Evolutionary conservation across 1,140 invertebrate genomes (phyloP).

Genomic region (Pentalonia nigronervosa): DNA sequence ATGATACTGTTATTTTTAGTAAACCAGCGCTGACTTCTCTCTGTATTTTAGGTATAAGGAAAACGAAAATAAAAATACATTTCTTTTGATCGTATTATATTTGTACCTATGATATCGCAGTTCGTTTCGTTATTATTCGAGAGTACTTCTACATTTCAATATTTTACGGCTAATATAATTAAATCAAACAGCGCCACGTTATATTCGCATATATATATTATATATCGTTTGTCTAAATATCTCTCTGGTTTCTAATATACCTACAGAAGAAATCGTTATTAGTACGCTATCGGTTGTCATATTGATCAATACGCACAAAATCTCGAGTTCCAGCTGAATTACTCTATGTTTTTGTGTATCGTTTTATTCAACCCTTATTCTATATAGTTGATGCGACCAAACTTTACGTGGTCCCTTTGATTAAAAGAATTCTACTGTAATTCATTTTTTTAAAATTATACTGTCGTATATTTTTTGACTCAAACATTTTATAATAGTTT

Average conservation of each 20-base stretch:
- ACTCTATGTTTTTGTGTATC: background rate
- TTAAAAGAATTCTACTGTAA: background rate
- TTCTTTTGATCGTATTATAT: background rate
- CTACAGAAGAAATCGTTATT: background rate
- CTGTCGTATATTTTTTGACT: background rate
- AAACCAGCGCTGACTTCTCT: background rate
- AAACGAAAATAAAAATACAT: background rate
- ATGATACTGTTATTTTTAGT: conserved; percentile 7
- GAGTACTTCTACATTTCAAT: background rate
- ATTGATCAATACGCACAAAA: background rate
- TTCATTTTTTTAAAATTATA: background rate
- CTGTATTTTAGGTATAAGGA: background rate
- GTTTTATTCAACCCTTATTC: background rate
- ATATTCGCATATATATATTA: background rate
- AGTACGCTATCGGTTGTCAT: background rate
- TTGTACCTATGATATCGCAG: background rate
- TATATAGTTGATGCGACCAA: background rate
- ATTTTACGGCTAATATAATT: background rate
- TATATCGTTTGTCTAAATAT: background rate
- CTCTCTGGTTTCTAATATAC: background rate
- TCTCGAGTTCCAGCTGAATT: background rate
- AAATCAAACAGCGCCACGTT: background rate
- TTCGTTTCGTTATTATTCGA: background rate
- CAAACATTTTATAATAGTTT: background rate
- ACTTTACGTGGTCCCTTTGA: background rate